Percentiles rank a stretch among this genome's conserved stretches.
phyloP scores from a whole-genome alignment of 2,797 vertebrate species.

The Hippopotamyrus pictus region DNA sequence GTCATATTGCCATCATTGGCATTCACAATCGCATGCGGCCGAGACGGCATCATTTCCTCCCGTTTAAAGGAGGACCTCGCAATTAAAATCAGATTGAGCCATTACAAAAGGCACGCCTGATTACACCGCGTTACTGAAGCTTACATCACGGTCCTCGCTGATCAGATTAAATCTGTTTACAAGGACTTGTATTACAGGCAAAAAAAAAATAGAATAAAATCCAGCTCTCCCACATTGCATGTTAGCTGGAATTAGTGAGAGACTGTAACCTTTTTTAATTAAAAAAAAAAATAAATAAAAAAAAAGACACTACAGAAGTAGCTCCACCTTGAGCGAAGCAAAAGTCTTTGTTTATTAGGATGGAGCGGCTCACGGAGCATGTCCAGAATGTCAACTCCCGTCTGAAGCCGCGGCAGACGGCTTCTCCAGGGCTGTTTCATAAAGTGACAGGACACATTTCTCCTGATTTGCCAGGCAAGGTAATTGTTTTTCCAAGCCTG shows the following conservation, averaged over 20 bases:
- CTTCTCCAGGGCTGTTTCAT: conserved; percentile 16
- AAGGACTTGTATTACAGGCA: neutral
- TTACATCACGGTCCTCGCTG: neutral
- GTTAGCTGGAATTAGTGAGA: neutral
- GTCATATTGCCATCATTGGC: neutral
- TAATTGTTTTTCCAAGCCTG: conserved; percentile 22
- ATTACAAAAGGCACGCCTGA: conserved; percentile 1
- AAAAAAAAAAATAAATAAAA: neutral
- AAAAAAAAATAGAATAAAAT: conserved; percentile 1
- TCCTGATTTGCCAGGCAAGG: conserved; percentile 17
- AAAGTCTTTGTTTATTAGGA: conserved; percentile 41
- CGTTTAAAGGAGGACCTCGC: neutral
- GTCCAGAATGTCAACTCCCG: conserved; percentile 63
- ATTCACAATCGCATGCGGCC: neutral
- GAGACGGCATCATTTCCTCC: neutral
- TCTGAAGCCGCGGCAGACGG: conserved; percentile 63
- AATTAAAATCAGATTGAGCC: conserved; percentile 4
- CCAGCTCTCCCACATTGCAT: neutral
- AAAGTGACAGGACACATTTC: conserved; percentile 25
- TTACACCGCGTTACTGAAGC: conserved; percentile 1
- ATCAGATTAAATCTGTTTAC: conserved; percentile 14
- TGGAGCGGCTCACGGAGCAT: conserved; percentile 59
- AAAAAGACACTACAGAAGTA: neutral
- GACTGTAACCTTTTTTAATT: conserved; percentile 1
- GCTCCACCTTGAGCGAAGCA: neutral